Evolutionary conservation across 2,113 vertebrate genomes (phyloP), one percentile per base, ranked within the genome.

Genomic region (Tragelaphus imberbis): DNA sequence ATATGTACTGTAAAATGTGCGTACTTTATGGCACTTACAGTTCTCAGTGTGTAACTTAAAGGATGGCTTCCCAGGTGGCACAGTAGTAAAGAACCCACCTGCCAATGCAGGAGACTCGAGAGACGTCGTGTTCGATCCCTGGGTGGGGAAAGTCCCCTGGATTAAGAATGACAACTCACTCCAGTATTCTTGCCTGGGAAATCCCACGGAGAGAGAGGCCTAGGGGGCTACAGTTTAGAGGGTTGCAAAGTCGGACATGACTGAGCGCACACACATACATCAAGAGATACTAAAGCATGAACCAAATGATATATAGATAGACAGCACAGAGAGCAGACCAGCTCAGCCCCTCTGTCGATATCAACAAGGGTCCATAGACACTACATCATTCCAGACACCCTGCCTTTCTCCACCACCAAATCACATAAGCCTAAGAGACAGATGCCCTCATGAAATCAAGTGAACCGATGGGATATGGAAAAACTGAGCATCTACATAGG

Each of bases 271-370:
- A 25, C 11, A 27, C 23, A 77, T 4, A 77, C 6, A 27, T 44
- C 40, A 77, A 91, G 86, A 97, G 86, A 95, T 82, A 63, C 27
- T 92, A 84, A 95, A 92, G 89, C 19, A 1, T 53, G 44, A 47
- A 92, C 36, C 68, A 94, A 79, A 90, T 77, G 19, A 94, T 80
- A 86, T 2, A 27, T 4, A 79, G 47, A 85, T 2, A 28, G 51
- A 21, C 36, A 94, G 30, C 27, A 36, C 5, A 63, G n/a, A 85
- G 6, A 27, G 4, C 36, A 23, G 16, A 77, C 55, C 23, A 33
- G 16, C 33, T 63, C 87, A 84, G 56, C 8, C 59, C 12, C 15
- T 92, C 82, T 61, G 59, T 7, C 61, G 49, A 33, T 55, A 91
- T 17, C 56, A 56, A 5, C 2, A 3, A 88, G 49, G 13, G 21